Evolutionary conservation across 2,888 invertebrate genomes (phyloP).

Genomic region (Synanthedon myopaeformis): DNA sequence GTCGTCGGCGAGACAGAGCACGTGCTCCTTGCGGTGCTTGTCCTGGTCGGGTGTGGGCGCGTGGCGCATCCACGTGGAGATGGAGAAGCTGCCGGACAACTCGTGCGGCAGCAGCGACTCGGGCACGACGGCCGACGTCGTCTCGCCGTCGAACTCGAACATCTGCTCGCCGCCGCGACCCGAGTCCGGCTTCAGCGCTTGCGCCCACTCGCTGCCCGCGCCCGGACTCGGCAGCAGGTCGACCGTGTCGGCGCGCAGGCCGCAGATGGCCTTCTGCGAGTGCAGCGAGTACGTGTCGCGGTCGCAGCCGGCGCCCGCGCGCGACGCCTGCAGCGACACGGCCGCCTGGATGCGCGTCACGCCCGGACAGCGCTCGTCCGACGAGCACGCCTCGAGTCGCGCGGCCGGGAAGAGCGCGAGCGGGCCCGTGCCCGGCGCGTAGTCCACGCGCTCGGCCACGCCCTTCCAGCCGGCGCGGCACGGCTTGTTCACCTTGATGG

Average conservation of each 20-base stretch:
- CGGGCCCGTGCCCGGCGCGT: constrained; percentile 84
- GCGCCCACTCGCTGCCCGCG: constrained; percentile 84
- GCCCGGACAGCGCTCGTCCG: constrained; percentile 84
- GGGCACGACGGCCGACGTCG: constrained; percentile 85
- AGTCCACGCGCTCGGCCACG: constrained; percentile 86
- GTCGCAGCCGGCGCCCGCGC: constrained; percentile 95
- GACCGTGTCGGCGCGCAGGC: constrained; percentile 85
- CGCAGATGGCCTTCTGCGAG: constrained; percentile 87
- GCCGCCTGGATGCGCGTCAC: constrained; percentile 74
- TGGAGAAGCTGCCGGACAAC: constrained; percentile 85
- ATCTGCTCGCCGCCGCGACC: constrained; percentile 87
- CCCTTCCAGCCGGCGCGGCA: constrained; percentile 85
- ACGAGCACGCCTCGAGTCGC: constrained; percentile 92
- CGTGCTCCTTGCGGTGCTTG: constrained; percentile 94
- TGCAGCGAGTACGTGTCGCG: constrained; percentile 91
- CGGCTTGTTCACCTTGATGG: constrained; percentile 89
- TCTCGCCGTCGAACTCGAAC: constrained; percentile 94
- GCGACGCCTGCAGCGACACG: constrained; percentile 80
- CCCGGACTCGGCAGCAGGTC: constrained; percentile 89
- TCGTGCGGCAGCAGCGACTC: constrained; percentile 80
- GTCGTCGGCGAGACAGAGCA: constrained; percentile 96
- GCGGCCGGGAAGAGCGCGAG: constrained; percentile 86
- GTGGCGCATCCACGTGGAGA: constrained; percentile 96
- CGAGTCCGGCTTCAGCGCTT: constrained; percentile 84
- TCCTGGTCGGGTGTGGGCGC: constrained; percentile 82